Evolutionary conservation across 1,140 invertebrate species (phyloP).

Genomic region (Pseudachorutes palmiensis): DNA sequence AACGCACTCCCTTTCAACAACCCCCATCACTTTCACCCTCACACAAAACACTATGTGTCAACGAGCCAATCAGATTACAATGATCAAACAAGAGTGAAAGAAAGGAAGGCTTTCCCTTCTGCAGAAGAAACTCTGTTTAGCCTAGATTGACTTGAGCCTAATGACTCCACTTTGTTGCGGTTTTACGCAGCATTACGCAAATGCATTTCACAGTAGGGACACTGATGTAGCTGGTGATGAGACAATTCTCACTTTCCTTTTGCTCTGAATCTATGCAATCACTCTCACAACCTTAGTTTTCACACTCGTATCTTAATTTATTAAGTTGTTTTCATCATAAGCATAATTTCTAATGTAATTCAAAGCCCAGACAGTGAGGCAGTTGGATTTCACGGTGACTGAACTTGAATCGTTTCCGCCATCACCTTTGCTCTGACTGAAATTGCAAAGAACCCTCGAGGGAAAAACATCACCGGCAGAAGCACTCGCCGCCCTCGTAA

Average conservation of each 20-base stretch:
- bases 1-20: background rate
- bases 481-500: background rate
- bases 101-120: no score
- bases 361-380: background rate
- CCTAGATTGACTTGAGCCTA: no score
- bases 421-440: background rate
- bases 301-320: background rate
- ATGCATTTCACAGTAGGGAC: no score
- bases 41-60: background rate
- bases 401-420: slow-evolving; percentile 33
- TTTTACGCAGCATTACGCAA: no score
- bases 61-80: background rate
- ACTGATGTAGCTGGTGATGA: no score
- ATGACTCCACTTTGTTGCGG: no score
- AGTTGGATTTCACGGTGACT: slow-evolving; percentile 29
- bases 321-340: background rate
- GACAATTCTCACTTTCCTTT: no score
- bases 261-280: background rate
- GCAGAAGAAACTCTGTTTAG: no score
- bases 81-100: background rate
- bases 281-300: background rate
- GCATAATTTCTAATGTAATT: background rate
- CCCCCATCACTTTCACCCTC: background rate
- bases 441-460: background rate
- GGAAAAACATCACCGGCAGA: background rate